Conservation (phyloP, 2,113 vertebrate species). For the Eonycteris spelaea region DNA sequence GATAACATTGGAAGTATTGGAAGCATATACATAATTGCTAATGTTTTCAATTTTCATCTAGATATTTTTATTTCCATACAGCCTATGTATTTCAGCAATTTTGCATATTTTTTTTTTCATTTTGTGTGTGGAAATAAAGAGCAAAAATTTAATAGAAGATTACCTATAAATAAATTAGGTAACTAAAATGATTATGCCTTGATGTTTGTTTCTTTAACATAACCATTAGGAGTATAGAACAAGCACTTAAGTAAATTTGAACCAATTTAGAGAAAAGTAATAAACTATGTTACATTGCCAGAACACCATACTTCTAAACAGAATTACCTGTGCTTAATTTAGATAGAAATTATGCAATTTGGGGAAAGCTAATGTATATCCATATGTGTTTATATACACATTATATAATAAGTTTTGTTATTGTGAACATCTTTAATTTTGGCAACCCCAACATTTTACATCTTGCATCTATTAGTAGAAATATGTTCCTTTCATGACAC, state of each 20-base stretch:
- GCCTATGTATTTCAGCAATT: background rate
- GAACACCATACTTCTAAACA: conserved; percentile 42
- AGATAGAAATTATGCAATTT: background rate
- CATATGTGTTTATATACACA: background rate
- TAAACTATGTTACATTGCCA: conserved; percentile 36
- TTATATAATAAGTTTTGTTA: background rate
- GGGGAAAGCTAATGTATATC: background rate
- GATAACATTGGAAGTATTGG: background rate
- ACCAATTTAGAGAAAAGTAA: conserved; percentile 35
- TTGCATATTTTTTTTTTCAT: background rate
- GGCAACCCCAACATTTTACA: background rate
- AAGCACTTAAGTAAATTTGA: conserved; percentile 50
- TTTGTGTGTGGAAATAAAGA: background rate
- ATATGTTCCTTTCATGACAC: background rate
- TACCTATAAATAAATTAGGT: conserved; percentile 36
- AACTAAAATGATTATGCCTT: background rate
- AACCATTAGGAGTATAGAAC: background rate
- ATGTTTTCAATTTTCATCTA: background rate
- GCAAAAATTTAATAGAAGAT: background rate
- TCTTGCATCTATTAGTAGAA: background rate
- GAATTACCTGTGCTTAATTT: conserved; percentile 32
- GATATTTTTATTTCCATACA: background rate
- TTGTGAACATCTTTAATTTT: background rate
- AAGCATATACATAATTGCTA: background rate
- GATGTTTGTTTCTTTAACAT: conserved; percentile 29